These are phyloP conservation scores for Thunnus thynnus DNA, from an alignment of 2,113 vertebrate genomes.

Conservation along the genomic window DNA sequence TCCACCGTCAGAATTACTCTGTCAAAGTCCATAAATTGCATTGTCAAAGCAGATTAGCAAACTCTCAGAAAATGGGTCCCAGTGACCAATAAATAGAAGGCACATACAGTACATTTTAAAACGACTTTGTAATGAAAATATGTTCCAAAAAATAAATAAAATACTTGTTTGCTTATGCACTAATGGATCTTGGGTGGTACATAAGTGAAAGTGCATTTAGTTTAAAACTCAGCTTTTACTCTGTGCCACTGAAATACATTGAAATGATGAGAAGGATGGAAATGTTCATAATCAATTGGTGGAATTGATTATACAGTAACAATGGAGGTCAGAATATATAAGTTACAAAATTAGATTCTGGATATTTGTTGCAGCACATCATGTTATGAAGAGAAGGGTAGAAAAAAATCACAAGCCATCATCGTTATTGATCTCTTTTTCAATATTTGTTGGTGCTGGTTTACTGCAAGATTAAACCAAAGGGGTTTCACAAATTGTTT, in stretches of 20 bases:
- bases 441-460: constrained; percentile 14
- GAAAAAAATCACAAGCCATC: background rate
- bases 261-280: no score
- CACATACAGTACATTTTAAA: background rate
- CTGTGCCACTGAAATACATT: no score
- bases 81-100: background rate
- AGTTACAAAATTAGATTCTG: no score
- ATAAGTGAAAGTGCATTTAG: no score
- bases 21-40: constrained; percentile 29
- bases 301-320: no score
- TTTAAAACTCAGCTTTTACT: no score
- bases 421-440: constrained; percentile 32
- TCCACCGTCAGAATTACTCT: constrained; percentile 7
- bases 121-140: background rate
- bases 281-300: no score
- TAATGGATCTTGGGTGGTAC: no score
- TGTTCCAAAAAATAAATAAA: no score
- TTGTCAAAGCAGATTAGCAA: constrained; percentile 31
- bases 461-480: constrained; percentile 28
- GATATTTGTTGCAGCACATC: no score
- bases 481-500: constrained; percentile 47
- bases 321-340: no score
- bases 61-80: background rate
- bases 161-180: background rate
- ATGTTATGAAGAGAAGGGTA: background rate